These are phyloP conservation scores for Trypoxylon attenuatum DNA, from an alignment of 2,888 invertebrate genomes.

Conservation along the genomic window DNA sequence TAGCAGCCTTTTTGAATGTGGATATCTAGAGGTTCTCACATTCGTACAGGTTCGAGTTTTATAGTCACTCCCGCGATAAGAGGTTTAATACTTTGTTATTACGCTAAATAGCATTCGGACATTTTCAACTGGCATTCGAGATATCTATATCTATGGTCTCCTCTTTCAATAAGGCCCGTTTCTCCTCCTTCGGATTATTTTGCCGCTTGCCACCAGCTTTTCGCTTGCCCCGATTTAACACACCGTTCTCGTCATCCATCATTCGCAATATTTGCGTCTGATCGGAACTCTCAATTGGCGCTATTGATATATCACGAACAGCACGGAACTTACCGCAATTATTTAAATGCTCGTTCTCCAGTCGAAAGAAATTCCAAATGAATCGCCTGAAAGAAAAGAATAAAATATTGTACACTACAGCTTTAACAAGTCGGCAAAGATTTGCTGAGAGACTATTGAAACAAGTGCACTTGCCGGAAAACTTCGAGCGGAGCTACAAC, in stretches of 20 bases:
- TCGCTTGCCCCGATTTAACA: slow-evolving; percentile 81
- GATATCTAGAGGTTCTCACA: no score
- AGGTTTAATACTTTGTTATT: no score
- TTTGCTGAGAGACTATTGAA: background rate
- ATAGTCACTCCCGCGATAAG: no score
- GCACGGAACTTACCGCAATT: slow-evolving; percentile 99
- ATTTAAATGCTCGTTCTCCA: slow-evolving; percentile 99
- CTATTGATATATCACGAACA: slow-evolving; percentile 97
- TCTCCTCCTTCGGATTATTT: slow-evolving; percentile 72
- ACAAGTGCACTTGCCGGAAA: slow-evolving; percentile 86
- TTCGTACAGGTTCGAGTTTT: no score
- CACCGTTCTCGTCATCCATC: slow-evolving; percentile 97
- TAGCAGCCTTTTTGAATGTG: no score
- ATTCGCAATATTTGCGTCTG: slow-evolving; percentile 91
- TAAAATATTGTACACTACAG: background rate
- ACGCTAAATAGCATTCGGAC: no score
- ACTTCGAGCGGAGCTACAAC: slow-evolving; percentile 91
- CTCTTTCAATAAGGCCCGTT: slow-evolving; percentile 73
- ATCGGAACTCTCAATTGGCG: slow-evolving; percentile 94
- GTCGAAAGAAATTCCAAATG: slow-evolving; percentile 99
- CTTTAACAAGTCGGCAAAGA: background rate
- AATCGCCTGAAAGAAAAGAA: slow-evolving; percentile 82
- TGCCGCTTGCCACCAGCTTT: slow-evolving; percentile 74
- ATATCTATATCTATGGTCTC: slow-evolving; percentile 71
- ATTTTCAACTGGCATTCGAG: slow-evolving; percentile 69